A percentile compares a stretch with the other conserved stretches of the same genome.
These are phyloP conservation scores for Junonia oenone DNA, from an alignment of 2,888 invertebrate species.

Conservation along the genomic window DNA sequence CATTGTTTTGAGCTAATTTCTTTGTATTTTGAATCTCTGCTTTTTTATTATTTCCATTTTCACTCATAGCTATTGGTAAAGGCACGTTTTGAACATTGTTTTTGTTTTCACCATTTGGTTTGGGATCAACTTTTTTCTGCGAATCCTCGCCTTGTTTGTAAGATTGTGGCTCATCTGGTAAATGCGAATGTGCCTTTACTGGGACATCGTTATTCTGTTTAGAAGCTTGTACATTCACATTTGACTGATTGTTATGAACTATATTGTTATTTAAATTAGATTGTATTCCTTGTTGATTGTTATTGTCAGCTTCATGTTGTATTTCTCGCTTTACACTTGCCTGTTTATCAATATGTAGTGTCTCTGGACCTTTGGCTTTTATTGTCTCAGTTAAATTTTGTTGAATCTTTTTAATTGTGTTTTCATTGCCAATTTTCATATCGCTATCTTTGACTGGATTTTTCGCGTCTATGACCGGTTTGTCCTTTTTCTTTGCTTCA, in stretches of 20 bases:
- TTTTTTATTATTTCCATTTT: conserved; percentile 28
- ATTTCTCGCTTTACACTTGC: conserved; percentile 8
- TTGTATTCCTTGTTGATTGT: conserved; percentile 6
- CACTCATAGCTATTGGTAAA: conserved; percentile 46
- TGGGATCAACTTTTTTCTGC: conserved; percentile 32
- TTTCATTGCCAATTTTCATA: conserved; percentile 3
- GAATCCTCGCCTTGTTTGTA: conserved; percentile 59
- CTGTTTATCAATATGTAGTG: conserved; percentile 9
- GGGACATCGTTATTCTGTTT: conserved; percentile 13
- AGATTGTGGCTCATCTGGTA: conserved; percentile 61
- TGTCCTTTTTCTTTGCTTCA: conserved; percentile 33
- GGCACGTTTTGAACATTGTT: conserved; percentile 44
- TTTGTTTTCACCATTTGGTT: conserved; percentile 22
- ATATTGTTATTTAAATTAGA: conserved; percentile 4
- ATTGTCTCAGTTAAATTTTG: conserved; percentile 6
- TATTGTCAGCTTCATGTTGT: conserved; percentile 1
- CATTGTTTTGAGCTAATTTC: conserved; percentile 18
- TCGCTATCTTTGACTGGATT: not conserved
- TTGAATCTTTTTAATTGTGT: conserved; percentile 3
- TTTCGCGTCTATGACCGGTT: conserved; percentile 12
- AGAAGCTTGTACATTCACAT: conserved; percentile 7
- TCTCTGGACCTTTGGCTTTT: conserved; percentile 1
- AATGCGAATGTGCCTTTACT: conserved; percentile 45
- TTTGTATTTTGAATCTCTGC: conserved; percentile 1
- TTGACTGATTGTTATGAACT: conserved; percentile 5